A percentile compares a stretch with the other conserved stretches of the same genome.
These are phyloP conservation scores for Parauchenoglanis ngamensis DNA, from an alignment of 2,797 vertebrate genomes.

Conservation along the genomic window DNA sequence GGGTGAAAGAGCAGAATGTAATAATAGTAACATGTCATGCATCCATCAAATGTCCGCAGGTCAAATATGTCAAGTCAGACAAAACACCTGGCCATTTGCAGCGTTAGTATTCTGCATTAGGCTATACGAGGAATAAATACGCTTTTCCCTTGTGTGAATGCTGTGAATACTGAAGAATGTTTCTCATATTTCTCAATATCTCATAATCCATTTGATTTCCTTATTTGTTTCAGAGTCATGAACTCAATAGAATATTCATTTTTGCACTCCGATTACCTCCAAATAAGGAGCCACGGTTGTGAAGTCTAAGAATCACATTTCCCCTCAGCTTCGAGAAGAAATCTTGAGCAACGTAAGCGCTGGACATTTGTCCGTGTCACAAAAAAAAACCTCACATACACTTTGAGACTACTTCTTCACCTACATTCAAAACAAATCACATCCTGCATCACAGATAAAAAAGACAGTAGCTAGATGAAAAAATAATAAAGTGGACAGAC, in stretches of 20 bases:
- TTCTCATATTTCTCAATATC: slow-evolving; percentile 3
- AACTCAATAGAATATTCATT: slow-evolving; percentile 16
- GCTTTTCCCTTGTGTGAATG: neutral
- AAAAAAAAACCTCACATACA: neutral
- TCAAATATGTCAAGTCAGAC: neutral
- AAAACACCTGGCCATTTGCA: slow-evolving; percentile 3
- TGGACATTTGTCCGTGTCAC: neutral
- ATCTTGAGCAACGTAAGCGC: neutral
- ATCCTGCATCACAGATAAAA: neutral
- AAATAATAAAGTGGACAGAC: neutral
- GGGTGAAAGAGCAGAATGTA: slow-evolving; percentile 21
- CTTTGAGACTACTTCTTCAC: neutral
- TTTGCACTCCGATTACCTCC: slow-evolving; percentile 16
- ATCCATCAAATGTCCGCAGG: neutral
- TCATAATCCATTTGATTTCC: slow-evolving; percentile 19
- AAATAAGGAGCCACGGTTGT: neutral
- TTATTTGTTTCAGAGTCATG: slow-evolving; percentile 10
- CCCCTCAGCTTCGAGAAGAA: neutral
- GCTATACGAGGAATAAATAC: neutral
- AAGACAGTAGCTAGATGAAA: neutral
- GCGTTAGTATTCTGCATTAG: neutral
- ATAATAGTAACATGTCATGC: neutral
- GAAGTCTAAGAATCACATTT: slow-evolving; percentile 2
- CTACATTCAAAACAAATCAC: neutral
- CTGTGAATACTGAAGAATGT: neutral